Percentiles rank a stretch among this genome's conserved stretches.
Evolutionary conservation across 2,797 vertebrate species (phyloP).

Genomic region (Netta rufina): DNA sequence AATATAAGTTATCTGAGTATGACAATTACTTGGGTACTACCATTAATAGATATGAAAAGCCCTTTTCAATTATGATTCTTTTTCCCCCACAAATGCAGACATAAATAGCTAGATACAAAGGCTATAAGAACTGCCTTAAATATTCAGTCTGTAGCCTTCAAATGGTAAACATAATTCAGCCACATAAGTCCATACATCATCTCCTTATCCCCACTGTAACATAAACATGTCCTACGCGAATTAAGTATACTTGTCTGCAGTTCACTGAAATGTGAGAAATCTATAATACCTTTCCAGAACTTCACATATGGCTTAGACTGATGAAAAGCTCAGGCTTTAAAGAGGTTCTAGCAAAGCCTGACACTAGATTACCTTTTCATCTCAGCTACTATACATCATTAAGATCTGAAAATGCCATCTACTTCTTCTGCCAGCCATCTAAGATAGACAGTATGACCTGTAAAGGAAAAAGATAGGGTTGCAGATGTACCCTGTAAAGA

Average conservation of each 20-base stretch:
- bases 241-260: neutral
- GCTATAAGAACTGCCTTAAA: neutral
- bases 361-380: neutral
- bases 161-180: neutral
- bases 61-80: neutral
- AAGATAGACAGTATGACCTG: neutral
- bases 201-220: neutral
- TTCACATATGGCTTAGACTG: neutral
- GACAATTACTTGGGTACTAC: neutral
- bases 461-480: neutral
- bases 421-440: neutral
- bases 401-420: neutral
- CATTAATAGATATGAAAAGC: neutral
- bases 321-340: neutral
- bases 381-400: neutral
- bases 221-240: neutral
- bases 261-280: neutral
- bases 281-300: neutral
- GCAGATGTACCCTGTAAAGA: neutral
- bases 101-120: neutral
- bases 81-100: neutral
- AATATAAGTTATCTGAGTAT: neutral
- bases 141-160: neutral
- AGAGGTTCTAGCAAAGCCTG: neutral
- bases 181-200: neutral